Base-by-base conservation (phyloP, 2,888 invertebrate genomes). In the Lumbricus terrestris region DNA sequence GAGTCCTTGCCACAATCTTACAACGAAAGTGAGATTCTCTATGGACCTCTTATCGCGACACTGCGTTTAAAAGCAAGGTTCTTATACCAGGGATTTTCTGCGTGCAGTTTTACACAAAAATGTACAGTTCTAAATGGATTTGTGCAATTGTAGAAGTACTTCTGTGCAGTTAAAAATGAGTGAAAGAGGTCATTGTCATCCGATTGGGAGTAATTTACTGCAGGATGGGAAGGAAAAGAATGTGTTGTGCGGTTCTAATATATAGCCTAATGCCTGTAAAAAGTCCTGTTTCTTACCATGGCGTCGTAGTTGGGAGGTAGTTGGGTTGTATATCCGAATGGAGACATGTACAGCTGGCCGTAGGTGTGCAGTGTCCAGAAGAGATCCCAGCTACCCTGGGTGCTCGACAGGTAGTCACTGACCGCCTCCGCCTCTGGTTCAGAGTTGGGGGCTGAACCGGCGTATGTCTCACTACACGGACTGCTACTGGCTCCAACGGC, bases 361-460 rank as follows among this genome's bases (percentile, higher is more conserved):
- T 96, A 97, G 82, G 97, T 96, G 93, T 97, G 97, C 91, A 97
- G 95, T 6, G 97, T 96, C 15, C 97, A 93, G 93, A 97, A 97
- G 33, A 91, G 82, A 34, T 88, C 90, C 90, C 90, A 90, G 38
- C 29, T 82, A 13, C 89, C 89, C 20, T 88, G 40, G 69, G 38
- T 85, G 37, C 88, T 47, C 54, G 88, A 16, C 11, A 93, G 88
- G 88, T 89, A 92, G 69, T 91, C 90, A n/a, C 90, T 38, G 40
- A 92, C 90, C 18, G 91, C 91, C 40, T 85, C 40, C 15, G 92
- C 91, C 90, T 92, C 92, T 15, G 91, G 90, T 88, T 92, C 93
- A n/a, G 91, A 91, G 85, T 91, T 90, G 38, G 92, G 91, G 38
- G 82, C 23, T 16, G 89, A 83, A 29, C 93, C 93, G 37, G 91